A percentile compares a stretch with the other conserved stretches of the same genome.
Conservation (phyloP, 2,888 invertebrate species). For the Rosalia funebris region DNA sequence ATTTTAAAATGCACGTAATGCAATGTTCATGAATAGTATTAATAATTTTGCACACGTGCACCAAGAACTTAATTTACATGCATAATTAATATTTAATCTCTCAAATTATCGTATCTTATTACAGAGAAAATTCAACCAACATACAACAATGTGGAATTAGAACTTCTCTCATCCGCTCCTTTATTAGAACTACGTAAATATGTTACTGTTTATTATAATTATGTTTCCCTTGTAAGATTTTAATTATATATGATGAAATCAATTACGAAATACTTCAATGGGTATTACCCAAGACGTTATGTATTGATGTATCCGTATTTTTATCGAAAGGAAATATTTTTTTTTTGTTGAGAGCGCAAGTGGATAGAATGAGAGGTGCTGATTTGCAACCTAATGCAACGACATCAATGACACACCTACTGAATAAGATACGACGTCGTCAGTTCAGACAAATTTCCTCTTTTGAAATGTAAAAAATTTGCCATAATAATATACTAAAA, state of each 20-base stretch:
- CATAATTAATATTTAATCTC: no score
- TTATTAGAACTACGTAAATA: not conserved
- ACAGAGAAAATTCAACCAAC: no score
- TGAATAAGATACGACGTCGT: not conserved
- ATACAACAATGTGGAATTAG: not conserved
- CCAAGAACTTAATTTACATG: no score
- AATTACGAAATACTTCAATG: conserved; percentile 1
- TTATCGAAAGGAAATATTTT: not conserved
- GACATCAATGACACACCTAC: not conserved
- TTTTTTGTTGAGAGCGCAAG: conserved; percentile 16
- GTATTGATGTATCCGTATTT: not conserved
- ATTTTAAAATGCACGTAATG: no score
- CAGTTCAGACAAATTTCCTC: no score
- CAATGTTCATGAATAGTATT: no score
- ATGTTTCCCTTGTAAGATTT: not conserved
- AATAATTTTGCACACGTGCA: no score
- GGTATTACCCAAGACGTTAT: conserved; percentile 8
- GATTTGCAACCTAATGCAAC: not conserved
- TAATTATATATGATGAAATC: not conserved
- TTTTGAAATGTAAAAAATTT: not conserved
- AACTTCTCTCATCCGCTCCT: not conserved
- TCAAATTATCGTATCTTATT: no score
- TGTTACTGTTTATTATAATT: not conserved
- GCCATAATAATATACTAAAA: no score
- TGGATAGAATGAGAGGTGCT: conserved; percentile 10